phyloP scores from a whole-genome alignment of 2,888 invertebrate genomes.

The Philaethria dido region DNA sequence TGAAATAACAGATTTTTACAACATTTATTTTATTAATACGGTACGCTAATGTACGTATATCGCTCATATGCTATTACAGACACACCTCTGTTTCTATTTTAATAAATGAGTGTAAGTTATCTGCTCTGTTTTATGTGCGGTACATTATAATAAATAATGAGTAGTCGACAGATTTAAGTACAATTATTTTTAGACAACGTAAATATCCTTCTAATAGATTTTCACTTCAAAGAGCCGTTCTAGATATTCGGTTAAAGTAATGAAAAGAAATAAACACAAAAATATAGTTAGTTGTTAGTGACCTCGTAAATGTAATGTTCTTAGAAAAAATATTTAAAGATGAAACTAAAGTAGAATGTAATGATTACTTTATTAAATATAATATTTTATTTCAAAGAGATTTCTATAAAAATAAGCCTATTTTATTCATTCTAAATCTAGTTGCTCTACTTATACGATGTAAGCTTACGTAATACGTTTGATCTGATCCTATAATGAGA shows the following conservation, averaged over 20 bases:
- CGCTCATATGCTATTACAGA: constrained; percentile 18
- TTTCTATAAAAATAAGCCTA: neutral
- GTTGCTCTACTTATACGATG: neutral
- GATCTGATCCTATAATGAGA: neutral
- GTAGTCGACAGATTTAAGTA: constrained; percentile 52
- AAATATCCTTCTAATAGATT: constrained; percentile 53
- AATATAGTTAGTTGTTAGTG: constrained; percentile 46
- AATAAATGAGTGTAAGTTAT: constrained; percentile 39
- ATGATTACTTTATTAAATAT: neutral
- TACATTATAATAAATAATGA: constrained; percentile 52
- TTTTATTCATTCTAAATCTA: no score
- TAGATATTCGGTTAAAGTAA: constrained; percentile 50
- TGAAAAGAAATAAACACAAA: constrained; percentile 52
- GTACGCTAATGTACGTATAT: constrained; percentile 6
- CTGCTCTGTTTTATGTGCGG: constrained; percentile 49
- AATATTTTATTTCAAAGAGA: neutral
- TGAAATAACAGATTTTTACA: no score
- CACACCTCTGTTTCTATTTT: constrained; percentile 41
- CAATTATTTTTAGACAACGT: constrained; percentile 52
- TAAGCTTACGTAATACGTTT: neutral
- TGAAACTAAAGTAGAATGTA: constrained; percentile 21
- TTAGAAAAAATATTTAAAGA: constrained; percentile 27
- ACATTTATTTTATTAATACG: constrained; percentile 16
- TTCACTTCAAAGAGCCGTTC: constrained; percentile 53
- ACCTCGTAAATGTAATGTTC: constrained; percentile 47